Conservation (phyloP, 2,797 vertebrate species). For the Sebastes steindachneri region DNA sequence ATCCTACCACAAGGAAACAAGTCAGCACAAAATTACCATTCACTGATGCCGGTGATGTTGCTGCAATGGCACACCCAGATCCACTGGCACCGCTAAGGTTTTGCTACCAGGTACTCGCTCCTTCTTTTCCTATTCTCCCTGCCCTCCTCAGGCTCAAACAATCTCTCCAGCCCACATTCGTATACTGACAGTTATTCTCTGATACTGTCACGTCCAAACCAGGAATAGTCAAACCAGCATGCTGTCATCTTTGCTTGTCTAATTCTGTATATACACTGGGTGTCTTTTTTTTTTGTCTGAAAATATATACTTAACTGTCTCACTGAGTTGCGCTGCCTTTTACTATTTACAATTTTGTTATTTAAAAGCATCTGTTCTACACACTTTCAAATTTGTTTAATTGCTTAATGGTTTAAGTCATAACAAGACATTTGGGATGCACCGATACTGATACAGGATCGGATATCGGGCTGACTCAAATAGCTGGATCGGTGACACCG, state of each 20-base stretch:
- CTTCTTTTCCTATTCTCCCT: neutral
- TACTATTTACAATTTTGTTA: neutral
- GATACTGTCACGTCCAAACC: neutral
- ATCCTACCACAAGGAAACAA: slow-evolving; percentile 1
- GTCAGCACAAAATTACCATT: slow-evolving; percentile 44
- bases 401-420: fast-evolving
- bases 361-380: neutral
- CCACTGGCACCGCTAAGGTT: neutral
- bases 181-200: slow-evolving; percentile 13
- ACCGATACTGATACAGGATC: no score
- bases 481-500: no score
- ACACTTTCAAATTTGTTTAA: neutral
- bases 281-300: neutral
- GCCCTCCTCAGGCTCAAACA: neutral
- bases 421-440: no score
- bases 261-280: neutral
- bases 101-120: neutral
- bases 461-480: no score
- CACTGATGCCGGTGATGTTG: slow-evolving; percentile 1
- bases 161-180: slow-evolving; percentile 11
- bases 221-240: slow-evolving; percentile 12
- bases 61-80: slow-evolving; percentile 45
- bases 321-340: neutral
- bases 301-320: neutral
- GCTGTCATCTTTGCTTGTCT: slow-evolving; percentile 8